Evolutionary conservation across 2,888 invertebrate genomes (phyloP), one percentile per base, ranked within the genome.

Genomic region (Lordiphosa andalusiaca): DNA sequence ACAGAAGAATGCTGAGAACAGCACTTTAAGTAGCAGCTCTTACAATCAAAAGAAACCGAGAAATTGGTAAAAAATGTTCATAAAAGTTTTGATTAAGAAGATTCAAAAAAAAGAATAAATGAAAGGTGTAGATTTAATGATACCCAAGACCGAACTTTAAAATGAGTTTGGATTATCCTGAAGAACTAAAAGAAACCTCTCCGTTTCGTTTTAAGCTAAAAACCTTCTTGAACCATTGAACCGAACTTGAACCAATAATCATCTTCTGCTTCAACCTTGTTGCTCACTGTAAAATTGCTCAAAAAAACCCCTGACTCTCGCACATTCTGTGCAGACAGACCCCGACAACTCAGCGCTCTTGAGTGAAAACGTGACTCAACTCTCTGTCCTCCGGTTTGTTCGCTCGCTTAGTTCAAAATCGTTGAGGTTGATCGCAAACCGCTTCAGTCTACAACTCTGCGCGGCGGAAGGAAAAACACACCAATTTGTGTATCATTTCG

Each of bases 361-460:
- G 49, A 59, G 52, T 50, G 44, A n/a, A 13, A 57, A 55, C 55
- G 50, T 36, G 65, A 42, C 49, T 52, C 48, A 48, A 39, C 42
- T 25, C 42, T 42, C 42, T 25, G 44, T 41, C 35, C 19, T 19
- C 19, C 19, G 25, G 6, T 25, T 25, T 25, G 67, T 25, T 55
- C 48, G 42, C 37, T 46, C 40, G 41, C n/a, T 68, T 72, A 74
- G 72, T 72, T 69, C 56, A 68, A 56, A 69, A 61, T 68, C 69
- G 67, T 72, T 48, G 59, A 57, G 62, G 69, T 46, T 61, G 57
- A 84, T 64, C 69, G 62, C 57, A 42, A 53, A 62, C 67, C 68
- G 60, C 67, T 39, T 69, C 48, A 49, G 53, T 59, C 54, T 58
- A 51, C 40, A 56, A 47, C 46, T 47, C 46, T 37, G 49, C 41